Conservation (phyloP, 2,888 invertebrate species). For the Byasa hedistus region DNA sequence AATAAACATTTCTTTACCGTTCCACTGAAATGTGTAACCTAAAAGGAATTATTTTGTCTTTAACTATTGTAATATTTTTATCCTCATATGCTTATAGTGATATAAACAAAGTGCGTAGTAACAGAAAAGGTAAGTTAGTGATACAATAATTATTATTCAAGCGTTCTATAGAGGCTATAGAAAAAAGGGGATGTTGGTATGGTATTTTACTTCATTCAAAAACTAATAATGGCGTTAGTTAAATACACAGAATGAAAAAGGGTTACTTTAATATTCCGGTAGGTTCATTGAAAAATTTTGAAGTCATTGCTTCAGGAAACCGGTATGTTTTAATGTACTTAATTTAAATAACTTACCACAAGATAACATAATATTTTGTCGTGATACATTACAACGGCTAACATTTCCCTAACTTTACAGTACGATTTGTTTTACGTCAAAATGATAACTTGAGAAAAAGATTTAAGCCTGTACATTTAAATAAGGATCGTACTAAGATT, state of each 20-base stretch:
- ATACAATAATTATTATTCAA: not conserved
- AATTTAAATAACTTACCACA: not conserved
- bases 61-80: conserved; percentile 4
- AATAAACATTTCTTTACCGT: not conserved
- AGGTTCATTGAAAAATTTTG: too few relatives aligned
- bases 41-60: not conserved
- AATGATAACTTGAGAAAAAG: not conserved
- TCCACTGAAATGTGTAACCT: not conserved
- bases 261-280: too few relatives aligned
- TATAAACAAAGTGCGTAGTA: conserved; percentile 1
- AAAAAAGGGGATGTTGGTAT: too few relatives aligned
- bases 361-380: not conserved
- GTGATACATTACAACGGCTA: not conserved
- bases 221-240: too few relatives aligned
- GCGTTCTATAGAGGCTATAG: too few relatives aligned
- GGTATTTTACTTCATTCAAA: too few relatives aligned
- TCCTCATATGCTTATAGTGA: not conserved
- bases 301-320: too few relatives aligned
- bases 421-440: not conserved
- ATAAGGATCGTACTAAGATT: not conserved
- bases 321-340: too few relatives aligned
- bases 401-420: not conserved
- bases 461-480: not conserved
- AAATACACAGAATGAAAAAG: too few relatives aligned
- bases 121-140: not conserved